phyloP scores from a whole-genome alignment of 64 coral and sea anemone species.

The Montipora sp. region DNA sequence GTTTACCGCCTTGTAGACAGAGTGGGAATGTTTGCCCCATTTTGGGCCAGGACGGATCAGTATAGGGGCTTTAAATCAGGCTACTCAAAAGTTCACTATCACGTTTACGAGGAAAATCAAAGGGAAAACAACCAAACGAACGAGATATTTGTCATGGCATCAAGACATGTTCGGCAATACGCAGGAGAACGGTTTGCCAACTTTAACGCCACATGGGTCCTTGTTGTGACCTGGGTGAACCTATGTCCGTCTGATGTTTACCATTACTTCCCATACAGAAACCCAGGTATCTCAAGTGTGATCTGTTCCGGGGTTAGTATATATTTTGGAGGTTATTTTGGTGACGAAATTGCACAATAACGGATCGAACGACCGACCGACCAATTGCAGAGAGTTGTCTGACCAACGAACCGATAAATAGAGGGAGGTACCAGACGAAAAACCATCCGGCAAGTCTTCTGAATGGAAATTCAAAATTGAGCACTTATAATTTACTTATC shows the following conservation, averaged over 20 bases:
- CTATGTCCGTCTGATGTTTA: conserved; percentile 9
- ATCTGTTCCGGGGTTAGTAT: background rate
- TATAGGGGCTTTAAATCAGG: background rate
- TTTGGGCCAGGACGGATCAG: conserved; percentile 25
- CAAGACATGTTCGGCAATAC: conserved; percentile 25
- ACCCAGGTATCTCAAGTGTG: too few relatives aligned
- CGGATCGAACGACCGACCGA: background rate
- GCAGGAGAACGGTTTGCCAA: background rate
- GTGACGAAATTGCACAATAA: background rate
- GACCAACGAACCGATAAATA: too few relatives aligned
- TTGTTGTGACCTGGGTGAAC: conserved; percentile 53
- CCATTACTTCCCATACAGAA: background rate
- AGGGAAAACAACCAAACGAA: background rate
- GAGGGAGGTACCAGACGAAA: too few relatives aligned
- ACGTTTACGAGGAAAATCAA: background rate
- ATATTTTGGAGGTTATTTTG: background rate
- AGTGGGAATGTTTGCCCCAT: conserved; percentile 14
- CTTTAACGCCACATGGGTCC: conserved; percentile 44
- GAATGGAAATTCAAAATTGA: too few relatives aligned
- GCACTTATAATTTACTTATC: too few relatives aligned
- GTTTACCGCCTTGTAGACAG: background rate
- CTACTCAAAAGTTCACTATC: conserved; percentile 32
- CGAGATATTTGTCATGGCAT: conserved; percentile 5
- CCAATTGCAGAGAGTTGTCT: background rate
- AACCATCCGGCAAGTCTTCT: too few relatives aligned